phyloP scores from a whole-genome alignment of 2,113 vertebrate genomes.

The Pollimyrus isidori region DNA sequence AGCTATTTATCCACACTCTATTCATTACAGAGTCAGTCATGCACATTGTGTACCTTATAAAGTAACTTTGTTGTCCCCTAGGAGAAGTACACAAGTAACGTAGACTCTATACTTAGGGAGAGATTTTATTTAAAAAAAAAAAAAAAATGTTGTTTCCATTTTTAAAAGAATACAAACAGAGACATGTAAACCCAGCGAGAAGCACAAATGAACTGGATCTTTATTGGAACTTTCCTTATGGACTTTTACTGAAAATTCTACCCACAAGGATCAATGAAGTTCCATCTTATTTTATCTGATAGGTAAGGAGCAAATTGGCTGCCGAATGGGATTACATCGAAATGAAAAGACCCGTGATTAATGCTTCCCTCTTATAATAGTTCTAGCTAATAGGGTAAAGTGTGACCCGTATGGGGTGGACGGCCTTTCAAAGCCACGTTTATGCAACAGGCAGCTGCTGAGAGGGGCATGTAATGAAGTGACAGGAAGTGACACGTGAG shows the following conservation, averaged over 20 bases:
- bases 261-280: background rate
- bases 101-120: background rate
- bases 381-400: background rate
- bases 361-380: constrained; percentile 12
- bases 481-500: constrained; percentile 9
- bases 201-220: background rate
- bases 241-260: background rate
- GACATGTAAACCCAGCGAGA: background rate
- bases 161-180: background rate
- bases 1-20: background rate
- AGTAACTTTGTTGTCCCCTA: background rate
- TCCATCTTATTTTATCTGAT: background rate
- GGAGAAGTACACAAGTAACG: background rate
- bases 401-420: background rate
- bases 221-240: background rate
- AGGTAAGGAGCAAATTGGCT: background rate
- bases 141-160: background rate
- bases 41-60: background rate
- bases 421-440: background rate
- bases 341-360: constrained; percentile 25
- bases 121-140: background rate
- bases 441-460: background rate
- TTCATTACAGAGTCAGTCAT: background rate
- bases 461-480: constrained; percentile 9
- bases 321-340: background rate